Base-by-base conservation (phyloP, 2,797 vertebrate genomes). In the Gadopsis marmoratus region DNA sequence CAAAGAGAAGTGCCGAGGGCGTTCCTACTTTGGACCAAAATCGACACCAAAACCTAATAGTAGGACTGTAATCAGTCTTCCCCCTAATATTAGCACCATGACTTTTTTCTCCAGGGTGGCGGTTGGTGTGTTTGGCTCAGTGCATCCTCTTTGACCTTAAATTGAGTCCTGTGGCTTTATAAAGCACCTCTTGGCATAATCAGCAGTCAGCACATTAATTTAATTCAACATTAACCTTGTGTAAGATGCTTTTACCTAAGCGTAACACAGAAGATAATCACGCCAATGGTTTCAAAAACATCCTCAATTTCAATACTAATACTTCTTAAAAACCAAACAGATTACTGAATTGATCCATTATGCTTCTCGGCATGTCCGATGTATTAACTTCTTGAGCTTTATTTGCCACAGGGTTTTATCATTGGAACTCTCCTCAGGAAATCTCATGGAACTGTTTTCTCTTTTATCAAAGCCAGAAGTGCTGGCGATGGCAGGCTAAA, bases 51-150 rank as follows among this genome's bases (percentile, higher is more conserved):
- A 87, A 84, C 89, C 87, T 90, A 91, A 93, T 88, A 92, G 90
- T 85, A 90, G 89, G 82, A 77, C 86, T 86, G 82, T 91, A 92
- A 93, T 94, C 91, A 92, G 87, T 90, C 92, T 87, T 83, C 56
- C 70, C 85, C 72, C 90, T 88, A 93, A 92, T 91, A 92, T 93
- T 92, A 93, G 89, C 91, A 89, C 68, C 69, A 74, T 55, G 53
- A 63, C 73, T 83, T 88, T 89, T 91, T 91, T 82, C 88, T 90
- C 77, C 81, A 48, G 87, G 86, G 90, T 90, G 89, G 90, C 50
- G 64, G 79, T 85, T 87, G 89, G 85, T 88, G 78, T 77, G 29
- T 92, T 93, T 89, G 91, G 91, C 88, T 88, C 76, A 5, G 64
- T 77, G 74, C 65, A 83, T 91, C 86, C 66, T 91, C 78, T 83